Base-by-base conservation (phyloP, 2,797 vertebrate species). In the Numenius phaeopus region DNA sequence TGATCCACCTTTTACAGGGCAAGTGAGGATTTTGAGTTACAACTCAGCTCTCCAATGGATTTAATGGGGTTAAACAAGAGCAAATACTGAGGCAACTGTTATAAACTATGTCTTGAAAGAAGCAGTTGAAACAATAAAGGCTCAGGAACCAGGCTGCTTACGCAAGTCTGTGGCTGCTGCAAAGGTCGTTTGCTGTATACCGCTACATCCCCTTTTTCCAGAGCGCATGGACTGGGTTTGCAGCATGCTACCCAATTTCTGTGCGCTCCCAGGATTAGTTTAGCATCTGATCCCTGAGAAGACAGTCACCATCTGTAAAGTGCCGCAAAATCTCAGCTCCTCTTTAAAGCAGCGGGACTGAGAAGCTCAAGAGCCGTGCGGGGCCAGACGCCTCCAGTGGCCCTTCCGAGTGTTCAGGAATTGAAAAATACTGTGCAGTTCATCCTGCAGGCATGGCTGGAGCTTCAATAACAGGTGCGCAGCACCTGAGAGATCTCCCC, bases 301-400 rank as follows among this genome's bases (percentile, higher is more conserved):
- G 57, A 52, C 2, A 50, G 10, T 44, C 50, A 70, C 13, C 7
- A 2, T 11, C 19, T 0, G 3, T 2, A 3, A 90, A 59, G 27
- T 37, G 32, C 24, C 1, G 1, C 47, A 86, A 32, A 79, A 61
- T 32, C 58, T 46, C 40, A 69, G 17, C 58, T 82, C 44, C 46
- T 78, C 32, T 54, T 46, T 21, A 82, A 82, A 67, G 62, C n/a
- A 46, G 26, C 0, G 0, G 39, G 58, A 57, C 26, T 19, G 34
- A 71, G 70, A 46, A 75, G 12, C 23, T 58, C 27, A 46, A 69
- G 34, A 49, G 34, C 42, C 1, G 0, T 29, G 23, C 18, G 42
- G 39, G 9, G 42, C 8, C 75, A 44, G 72, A 81, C 27, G 6
- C 58, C 23, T 26, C 22, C 61, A 57, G 40, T 3, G 4, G 19